phyloP scores from a whole-genome alignment of 2,797 vertebrate genomes.

The Enteromius mattozi region DNA sequence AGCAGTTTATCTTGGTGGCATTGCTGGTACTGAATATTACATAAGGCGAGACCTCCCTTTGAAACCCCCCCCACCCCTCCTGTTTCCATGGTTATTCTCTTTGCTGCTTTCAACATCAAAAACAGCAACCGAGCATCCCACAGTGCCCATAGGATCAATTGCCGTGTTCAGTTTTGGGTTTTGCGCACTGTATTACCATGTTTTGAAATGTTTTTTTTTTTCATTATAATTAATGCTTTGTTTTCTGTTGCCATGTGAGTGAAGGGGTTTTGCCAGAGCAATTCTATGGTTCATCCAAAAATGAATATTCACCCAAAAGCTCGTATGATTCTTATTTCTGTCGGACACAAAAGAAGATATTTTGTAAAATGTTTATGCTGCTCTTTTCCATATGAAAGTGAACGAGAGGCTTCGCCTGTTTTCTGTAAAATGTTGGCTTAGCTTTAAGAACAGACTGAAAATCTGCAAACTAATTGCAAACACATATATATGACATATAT shows the following conservation, averaged over 20 bases:
- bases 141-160: conserved; percentile 40
- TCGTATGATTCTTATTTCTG: not conserved
- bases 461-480: too few species aligned
- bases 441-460: not conserved
- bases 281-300: not conserved
- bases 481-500: too few species aligned
- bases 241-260: not conserved
- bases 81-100: conserved; percentile 57
- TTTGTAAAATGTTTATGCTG: not conserved
- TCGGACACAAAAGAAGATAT: conserved; percentile 1
- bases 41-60: conserved; percentile 30
- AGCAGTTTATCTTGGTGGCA: conserved; percentile 19
- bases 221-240: not conserved
- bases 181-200: not conserved
- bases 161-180: not conserved
- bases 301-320: not conserved
- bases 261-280: not conserved
- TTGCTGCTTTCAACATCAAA: conserved; percentile 52
- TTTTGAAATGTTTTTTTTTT: not conserved
- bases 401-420: not conserved
- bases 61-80: conserved; percentile 12
- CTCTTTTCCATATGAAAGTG: not conserved
- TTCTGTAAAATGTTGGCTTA: not conserved
- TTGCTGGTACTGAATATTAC: conserved; percentile 34
- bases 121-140: conserved; percentile 28